Conservation (phyloP, 2,888 invertebrate genomes). For the Drosophila macrothrix region DNA sequence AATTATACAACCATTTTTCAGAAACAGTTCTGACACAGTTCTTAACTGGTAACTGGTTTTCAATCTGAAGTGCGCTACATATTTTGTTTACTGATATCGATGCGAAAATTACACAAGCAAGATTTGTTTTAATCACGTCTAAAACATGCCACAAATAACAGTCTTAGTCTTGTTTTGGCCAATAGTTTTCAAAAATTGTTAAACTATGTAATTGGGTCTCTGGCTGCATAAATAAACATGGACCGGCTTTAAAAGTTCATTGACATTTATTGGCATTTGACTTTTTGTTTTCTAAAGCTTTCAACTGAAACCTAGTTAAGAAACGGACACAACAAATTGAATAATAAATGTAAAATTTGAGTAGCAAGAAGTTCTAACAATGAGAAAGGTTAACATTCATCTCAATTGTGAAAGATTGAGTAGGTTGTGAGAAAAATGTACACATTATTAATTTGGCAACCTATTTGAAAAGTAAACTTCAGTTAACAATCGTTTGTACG, state of each 20-base stretch:
- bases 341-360: slow-evolving; percentile 2
- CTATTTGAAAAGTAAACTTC: neutral
- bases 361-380: neutral
- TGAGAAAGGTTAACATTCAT: neutral
- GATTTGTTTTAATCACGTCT: slow-evolving; percentile 48
- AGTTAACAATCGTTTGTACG: neutral
- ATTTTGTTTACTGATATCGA: slow-evolving; percentile 42
- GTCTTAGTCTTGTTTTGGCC: slow-evolving; percentile 31
- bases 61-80: slow-evolving; percentile 52
- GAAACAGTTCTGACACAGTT: slow-evolving; percentile 44
- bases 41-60: slow-evolving; percentile 54
- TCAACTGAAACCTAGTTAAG: neutral
- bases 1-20: slow-evolving; percentile 24
- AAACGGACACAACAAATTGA: neutral
- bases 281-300: slow-evolving; percentile 18
- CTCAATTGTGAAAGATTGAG: neutral
- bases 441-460: neutral
- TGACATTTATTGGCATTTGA: slow-evolving; percentile 49
- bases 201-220: slow-evolving; percentile 67
- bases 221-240: slow-evolving; percentile 53
- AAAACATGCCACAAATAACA: slow-evolving; percentile 29
- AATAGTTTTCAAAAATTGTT: slow-evolving; percentile 44
- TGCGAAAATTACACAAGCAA: slow-evolving; percentile 47
- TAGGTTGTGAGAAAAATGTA: neutral
- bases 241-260: slow-evolving; percentile 49